Evolutionary conservation across 2,888 invertebrate genomes (phyloP), one percentile per base, ranked within the genome.

Genomic region (Drosophila neutralis): DNA sequence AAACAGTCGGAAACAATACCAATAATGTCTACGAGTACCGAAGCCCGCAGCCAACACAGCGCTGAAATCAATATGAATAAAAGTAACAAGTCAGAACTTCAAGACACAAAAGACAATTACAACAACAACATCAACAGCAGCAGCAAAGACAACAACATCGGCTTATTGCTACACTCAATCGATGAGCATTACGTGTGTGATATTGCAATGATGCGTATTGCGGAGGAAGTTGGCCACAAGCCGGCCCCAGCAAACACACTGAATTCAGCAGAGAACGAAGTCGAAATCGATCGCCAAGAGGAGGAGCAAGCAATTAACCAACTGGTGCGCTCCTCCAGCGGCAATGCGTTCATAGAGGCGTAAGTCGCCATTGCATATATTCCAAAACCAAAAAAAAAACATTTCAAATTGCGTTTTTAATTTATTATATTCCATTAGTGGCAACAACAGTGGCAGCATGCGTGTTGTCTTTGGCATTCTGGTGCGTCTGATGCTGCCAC

Each of bases 391-490:
- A 2, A n/a, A 18, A 15, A 15, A 0, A 35, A 35, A 15, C 4
- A 7, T 33, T 15, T 21, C 24, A 35, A 5, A 4, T 13, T 18
- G 7, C 3, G 24, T 0, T 8, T 11, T 0, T 8, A 5, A 29
- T 18, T 7, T 18, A 2, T 18, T 15, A 15, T 21, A 10, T 40
- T 57, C 0, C 15, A 2, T 42, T 31, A 83, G 85, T 4, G 78
- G 65, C 54, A 73, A 70, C 21, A 79, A 69, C 56, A 91, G 91
- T 10, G 89, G 90, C 42, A 87, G 91, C 53, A 91, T 93, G 90
- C 91, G 92, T 24, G 86, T 93, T 13, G 90, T 92, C 3, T 82
- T 93, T 21, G 92, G 92, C 35, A 91, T 93, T 18, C 81, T 93
- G n/a, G 78, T 93, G 29, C 89, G 93, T 27, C 78, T 93, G 58